phyloP scores from a whole-genome alignment of 2,888 invertebrate genomes.

The Sicus ferrugineus region DNA sequence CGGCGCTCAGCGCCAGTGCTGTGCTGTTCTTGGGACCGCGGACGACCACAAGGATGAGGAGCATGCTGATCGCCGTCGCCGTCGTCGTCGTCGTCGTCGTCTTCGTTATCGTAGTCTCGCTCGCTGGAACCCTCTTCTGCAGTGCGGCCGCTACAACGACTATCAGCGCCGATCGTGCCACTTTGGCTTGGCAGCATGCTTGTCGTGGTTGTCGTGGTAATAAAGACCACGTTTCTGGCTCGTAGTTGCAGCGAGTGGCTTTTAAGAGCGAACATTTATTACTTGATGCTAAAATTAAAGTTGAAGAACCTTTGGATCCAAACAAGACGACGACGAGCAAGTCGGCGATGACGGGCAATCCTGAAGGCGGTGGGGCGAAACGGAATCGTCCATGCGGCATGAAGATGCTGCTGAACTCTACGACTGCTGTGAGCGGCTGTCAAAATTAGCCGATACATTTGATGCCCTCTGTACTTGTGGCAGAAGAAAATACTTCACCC shows the following conservation, averaged over 20 bases:
- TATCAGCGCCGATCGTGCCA: conserved; percentile 52
- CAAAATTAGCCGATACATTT: no score
- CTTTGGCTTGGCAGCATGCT: conserved; percentile 46
- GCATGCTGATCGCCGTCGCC: conserved; percentile 7
- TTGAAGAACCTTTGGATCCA: conserved; percentile 26
- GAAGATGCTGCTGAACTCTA: no score
- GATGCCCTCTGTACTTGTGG: no score
- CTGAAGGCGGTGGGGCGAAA: conserved; percentile 15
- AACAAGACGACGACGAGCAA: neutral
- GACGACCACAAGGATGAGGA: conserved; percentile 13
- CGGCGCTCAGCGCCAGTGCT: neutral
- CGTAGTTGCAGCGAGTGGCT: conserved; percentile 23
- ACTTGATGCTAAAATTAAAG: conserved; percentile 28
- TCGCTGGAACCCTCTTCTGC: conserved; percentile 23
- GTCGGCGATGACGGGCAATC: conserved; percentile 7
- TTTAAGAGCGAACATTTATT: conserved; percentile 27
- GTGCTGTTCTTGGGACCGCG: neutral
- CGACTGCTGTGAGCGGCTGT: no score
- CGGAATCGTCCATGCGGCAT: no score
- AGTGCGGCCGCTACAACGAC: conserved; percentile 9
- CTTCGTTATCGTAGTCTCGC: conserved; percentile 17
- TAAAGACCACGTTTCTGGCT: conserved; percentile 29
- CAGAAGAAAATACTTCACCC: no score
- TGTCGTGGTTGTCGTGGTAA: conserved; percentile 23
- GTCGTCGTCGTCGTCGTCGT: conserved; percentile 13